Evolutionary conservation across 2,797 vertebrate species (phyloP).

Genomic region (Varecia variegata): DNA sequence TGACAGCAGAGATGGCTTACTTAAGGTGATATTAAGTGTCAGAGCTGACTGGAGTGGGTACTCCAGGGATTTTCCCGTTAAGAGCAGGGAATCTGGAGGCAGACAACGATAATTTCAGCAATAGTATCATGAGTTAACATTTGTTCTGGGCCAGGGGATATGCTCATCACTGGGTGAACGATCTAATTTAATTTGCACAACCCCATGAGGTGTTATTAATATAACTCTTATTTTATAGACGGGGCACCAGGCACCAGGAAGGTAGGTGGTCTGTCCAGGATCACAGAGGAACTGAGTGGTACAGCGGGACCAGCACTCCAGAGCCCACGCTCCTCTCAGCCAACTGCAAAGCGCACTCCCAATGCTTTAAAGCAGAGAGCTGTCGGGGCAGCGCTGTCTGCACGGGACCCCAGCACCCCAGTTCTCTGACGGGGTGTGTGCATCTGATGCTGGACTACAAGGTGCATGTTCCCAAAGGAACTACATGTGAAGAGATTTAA

Average conservation of each 20-base stretch:
- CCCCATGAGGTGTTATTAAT: no score
- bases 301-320: neutral
- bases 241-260: neutral
- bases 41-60: neutral
- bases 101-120: neutral
- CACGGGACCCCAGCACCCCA: neutral
- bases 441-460: neutral
- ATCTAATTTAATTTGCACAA: neutral
- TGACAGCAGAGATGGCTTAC: neutral
- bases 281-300: neutral
- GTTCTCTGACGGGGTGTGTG: neutral
- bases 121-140: neutral
- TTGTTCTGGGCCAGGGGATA: neutral
- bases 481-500: neutral
- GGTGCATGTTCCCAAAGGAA: neutral
- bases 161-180: neutral
- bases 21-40: neutral
- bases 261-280: neutral
- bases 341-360: neutral
- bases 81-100: neutral
- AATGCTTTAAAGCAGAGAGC: neutral
- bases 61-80: neutral
- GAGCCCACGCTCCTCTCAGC: neutral
- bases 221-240: neutral
- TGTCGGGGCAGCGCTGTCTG: accelerated